Evolutionary conservation across 2,113 vertebrate genomes (phyloP).

Genomic region (Micromys minutus): DNA sequence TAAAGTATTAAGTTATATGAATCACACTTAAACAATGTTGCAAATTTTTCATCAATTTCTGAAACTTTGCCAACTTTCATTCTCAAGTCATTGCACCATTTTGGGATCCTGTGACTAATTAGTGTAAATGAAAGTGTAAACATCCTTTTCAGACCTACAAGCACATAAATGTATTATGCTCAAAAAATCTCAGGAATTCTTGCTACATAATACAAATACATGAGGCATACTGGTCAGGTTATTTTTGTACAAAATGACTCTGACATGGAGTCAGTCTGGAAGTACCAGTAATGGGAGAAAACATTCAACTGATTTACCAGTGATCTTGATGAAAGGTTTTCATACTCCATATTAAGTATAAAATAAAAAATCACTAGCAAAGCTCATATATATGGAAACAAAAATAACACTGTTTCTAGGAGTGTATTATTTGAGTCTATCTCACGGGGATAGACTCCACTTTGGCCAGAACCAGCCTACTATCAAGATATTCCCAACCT

Average conservation of each 20-base stretch:
- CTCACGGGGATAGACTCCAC: not conserved
- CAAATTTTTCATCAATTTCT: constrained; percentile 38
- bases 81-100: constrained; percentile 10
- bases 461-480: not conserved
- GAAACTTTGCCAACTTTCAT: constrained; percentile 32
- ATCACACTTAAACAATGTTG: constrained; percentile 17
- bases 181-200: constrained; percentile 29
- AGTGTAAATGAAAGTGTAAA: constrained; percentile 13
- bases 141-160: not conserved
- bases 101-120: not conserved
- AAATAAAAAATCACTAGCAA: constrained; percentile 61
- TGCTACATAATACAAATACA: constrained; percentile 38
- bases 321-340: constrained; percentile 40
- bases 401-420: not conserved
- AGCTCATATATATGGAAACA: constrained; percentile 25
- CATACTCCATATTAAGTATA: not conserved
- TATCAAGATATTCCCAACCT: not conserved
- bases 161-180: not conserved
- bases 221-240: constrained; percentile 22
- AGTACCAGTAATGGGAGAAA: constrained; percentile 43
- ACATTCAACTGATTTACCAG: constrained; percentile 41
- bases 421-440: constrained; percentile 1
- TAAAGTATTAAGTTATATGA: not conserved
- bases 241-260: constrained; percentile 59
- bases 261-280: constrained; percentile 63